Evolutionary conservation across 2,797 vertebrate genomes (phyloP).

Genomic region (Percopsis omiscomaycus): DNA sequence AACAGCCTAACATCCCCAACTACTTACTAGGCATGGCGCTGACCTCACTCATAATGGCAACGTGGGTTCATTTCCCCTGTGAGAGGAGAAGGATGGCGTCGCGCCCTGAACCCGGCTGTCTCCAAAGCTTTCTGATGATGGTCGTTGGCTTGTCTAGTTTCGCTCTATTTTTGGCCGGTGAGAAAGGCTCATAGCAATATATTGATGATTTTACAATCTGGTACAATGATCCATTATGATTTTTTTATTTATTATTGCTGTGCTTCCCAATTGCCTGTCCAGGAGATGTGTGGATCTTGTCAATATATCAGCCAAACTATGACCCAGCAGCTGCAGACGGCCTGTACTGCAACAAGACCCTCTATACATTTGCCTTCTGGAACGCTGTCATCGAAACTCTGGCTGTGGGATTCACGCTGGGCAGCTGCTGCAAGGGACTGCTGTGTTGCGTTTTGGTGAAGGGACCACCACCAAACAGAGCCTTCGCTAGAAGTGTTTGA

Average conservation of each 20-base stretch:
- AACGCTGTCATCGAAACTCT: slow-evolving; percentile 21
- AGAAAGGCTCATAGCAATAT: neutral
- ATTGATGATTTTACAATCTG: no score
- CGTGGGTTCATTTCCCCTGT: neutral
- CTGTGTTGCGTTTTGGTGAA: slow-evolving; percentile 7
- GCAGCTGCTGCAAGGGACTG: slow-evolving; percentile 22
- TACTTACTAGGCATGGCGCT: slow-evolving; percentile 41
- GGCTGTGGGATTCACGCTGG: accelerated
- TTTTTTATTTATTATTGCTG: no score
- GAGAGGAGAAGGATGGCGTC: neutral
- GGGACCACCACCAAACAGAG: slow-evolving; percentile 9
- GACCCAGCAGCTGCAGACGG: slow-evolving; percentile 32
- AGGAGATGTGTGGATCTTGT: slow-evolving; percentile 48
- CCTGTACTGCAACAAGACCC: slow-evolving; percentile 45
- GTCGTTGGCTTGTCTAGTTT: accelerated
- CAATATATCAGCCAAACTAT: slow-evolving; percentile 51
- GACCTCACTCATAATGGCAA: neutral
- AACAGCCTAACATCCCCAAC: slow-evolving; percentile 48
- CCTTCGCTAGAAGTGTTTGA: slow-evolving; percentile 22
- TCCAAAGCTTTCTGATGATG: neutral
- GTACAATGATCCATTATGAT: no score
- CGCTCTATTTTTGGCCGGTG: slow-evolving; percentile 18
- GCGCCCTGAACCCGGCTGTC: neutral
- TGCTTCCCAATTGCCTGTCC: neutral
- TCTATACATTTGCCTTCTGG: slow-evolving; percentile 50